These are phyloP conservation scores for Riptortus pedestris DNA, from an alignment of 1,140 invertebrate genomes.

Conservation along the genomic window DNA sequence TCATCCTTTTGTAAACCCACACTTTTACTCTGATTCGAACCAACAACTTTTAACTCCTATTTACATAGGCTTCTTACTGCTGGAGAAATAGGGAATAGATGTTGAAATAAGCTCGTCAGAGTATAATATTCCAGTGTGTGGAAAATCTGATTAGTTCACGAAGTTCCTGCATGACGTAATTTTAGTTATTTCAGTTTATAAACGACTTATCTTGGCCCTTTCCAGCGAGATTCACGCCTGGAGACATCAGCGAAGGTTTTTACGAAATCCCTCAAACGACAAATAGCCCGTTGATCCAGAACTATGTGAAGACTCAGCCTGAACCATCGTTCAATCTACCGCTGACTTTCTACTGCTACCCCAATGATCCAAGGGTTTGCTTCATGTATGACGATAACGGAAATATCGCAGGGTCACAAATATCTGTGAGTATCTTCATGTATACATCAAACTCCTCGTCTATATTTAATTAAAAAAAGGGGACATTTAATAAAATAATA, in stretches of 20 bases:
- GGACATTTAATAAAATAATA: not conserved
- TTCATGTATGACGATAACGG: conserved; percentile 24
- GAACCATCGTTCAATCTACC: conserved; percentile 9
- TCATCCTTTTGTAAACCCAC: too few species aligned
- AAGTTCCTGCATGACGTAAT: too few species aligned
- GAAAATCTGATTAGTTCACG: too few species aligned
- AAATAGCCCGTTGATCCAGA: conserved; percentile 12
- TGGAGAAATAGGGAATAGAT: too few species aligned
- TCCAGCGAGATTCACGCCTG: conserved; percentile 11
- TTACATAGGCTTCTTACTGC: too few species aligned
- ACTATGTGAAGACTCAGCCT: conserved; percentile 15
- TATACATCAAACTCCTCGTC: not conserved
- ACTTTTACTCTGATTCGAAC: too few species aligned
- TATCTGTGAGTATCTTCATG: conserved; percentile 22
- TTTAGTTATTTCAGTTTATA: too few species aligned
- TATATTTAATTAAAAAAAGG: too few species aligned
- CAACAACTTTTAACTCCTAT: too few species aligned
- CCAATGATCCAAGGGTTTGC: conserved; percentile 28
- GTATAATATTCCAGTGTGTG: too few species aligned
- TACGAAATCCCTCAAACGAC: conserved; percentile 22
- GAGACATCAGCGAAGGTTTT: conserved; percentile 19
- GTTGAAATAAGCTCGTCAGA: too few species aligned
- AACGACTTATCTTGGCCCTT: too few species aligned
- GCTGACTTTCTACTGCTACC: conserved; percentile 25
- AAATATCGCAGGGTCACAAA: conserved; percentile 26